Evolutionary conservation across 2,888 invertebrate species (phyloP).

Genomic region (Unio delphinus): DNA sequence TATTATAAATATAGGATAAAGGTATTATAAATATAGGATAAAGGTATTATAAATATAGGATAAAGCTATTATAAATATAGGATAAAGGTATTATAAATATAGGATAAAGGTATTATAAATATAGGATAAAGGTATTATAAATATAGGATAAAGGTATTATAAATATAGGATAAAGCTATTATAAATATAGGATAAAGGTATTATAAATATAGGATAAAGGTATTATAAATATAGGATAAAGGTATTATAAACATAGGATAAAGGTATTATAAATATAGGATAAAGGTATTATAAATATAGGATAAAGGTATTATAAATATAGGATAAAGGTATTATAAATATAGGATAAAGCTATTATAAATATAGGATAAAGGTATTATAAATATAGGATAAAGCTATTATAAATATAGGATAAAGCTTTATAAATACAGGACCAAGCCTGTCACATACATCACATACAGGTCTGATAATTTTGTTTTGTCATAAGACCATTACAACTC

Average conservation of each 20-base stretch:
- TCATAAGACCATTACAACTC: too few relatives aligned
- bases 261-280: too few relatives aligned
- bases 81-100: not conserved
- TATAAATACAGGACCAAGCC: too few relatives aligned
- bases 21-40: too few relatives aligned
- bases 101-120: not conserved
- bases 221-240: too few relatives aligned
- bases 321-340: too few relatives aligned
- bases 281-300: not conserved
- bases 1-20: not conserved
- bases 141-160: too few relatives aligned
- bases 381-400: not conserved
- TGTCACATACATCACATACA: too few relatives aligned
- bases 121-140: not conserved
- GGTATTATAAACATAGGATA: not conserved
- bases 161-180: not conserved
- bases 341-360: not conserved
- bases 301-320: not conserved
- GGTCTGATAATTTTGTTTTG: too few relatives aligned
- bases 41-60: not conserved
- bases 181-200: not conserved
- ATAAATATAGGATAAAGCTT: not conserved
- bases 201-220: not conserved
- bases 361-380: too few relatives aligned
- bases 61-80: too few relatives aligned